Evolutionary conservation across 2,888 invertebrate genomes (phyloP), one percentile per base, ranked within the genome.

Genomic region (Holacanthella duospinosa): DNA sequence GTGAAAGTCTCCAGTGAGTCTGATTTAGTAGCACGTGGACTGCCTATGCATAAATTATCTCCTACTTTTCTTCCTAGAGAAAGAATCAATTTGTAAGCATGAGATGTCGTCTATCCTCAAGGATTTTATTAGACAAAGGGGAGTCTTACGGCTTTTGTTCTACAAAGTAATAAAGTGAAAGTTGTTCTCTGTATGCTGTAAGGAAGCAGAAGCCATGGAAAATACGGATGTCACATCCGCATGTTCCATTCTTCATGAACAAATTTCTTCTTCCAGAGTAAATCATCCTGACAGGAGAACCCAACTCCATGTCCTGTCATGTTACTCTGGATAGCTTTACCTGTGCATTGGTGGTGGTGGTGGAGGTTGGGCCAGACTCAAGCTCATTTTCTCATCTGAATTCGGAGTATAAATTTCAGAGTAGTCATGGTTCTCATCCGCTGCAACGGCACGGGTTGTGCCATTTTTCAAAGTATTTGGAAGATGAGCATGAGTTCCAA

Each of bases 331-430:
- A 9, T 53, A 29, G 44, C 12, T 16, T 76, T 61, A 78, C 75
- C 93, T 82, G 77, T 94, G 93, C 61, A 93, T 78, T 0, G 93
- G 93, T 27, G 93, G 93, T 0, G 93, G 93, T 27, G 93, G 93
- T 0, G 93, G 93, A 19, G 93, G 93, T 0, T 93, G 88, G 68
- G 84, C 80, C 1, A 81, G 80, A 62, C 66, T 67, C 27, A 70
- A 65, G 55, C 67, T 66, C 68, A 68, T 67, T 56, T 66, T 63
- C 43, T 67, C 69, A 79, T 89, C 93, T 76, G 89, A 84, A 73
- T 89, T 91, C 0, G 93, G 93, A 28, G 93, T 93, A 75, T 93
- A 93, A 69, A 93, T 93, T 79, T 93, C 93, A 1, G 93, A 92
- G 75, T 93, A 93, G 77, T 93, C 93, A 75, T 93, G 93, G 1